phyloP scores from a whole-genome alignment of 2,797 vertebrate species.

The Momotus momota region DNA sequence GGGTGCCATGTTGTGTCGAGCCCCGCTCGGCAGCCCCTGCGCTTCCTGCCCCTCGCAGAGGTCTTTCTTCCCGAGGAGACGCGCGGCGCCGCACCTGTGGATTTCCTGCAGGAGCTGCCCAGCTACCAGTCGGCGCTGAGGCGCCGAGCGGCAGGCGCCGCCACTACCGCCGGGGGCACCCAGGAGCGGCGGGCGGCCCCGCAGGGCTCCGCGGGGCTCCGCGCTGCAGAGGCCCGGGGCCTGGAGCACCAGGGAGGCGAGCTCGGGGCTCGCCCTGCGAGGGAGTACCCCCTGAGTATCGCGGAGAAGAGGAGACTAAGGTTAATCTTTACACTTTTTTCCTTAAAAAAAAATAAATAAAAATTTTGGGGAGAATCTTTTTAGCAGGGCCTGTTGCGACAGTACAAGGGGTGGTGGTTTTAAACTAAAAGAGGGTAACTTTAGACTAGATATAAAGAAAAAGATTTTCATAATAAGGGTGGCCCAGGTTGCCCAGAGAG shows the following conservation, averaged over 20 bases:
- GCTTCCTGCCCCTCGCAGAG: constrained; percentile 29
- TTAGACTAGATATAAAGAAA: background rate
- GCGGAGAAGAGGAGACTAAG: constrained; percentile 85
- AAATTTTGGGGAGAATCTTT: background rate
- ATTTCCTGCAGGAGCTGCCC: constrained; percentile 91
- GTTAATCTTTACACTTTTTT: constrained; percentile 53
- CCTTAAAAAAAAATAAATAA: too few species aligned
- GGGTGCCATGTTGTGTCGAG: background rate
- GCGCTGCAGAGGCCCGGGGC: background rate
- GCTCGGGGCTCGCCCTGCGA: background rate
- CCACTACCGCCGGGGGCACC: background rate
- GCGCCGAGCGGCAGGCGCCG: constrained; percentile 73
- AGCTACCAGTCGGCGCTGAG: constrained; percentile 89
- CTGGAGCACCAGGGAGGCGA: accelerated
- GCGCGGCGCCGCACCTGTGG: constrained; percentile 72
- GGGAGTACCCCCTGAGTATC: constrained; percentile 81
- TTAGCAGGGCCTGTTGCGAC: background rate
- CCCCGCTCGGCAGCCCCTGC: background rate
- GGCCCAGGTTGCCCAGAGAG: background rate
- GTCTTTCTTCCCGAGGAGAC: constrained; percentile 34
- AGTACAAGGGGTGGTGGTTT: background rate
- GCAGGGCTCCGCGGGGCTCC: constrained; percentile 57
- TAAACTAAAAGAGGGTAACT: background rate
- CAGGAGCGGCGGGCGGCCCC: background rate
- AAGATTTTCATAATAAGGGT: background rate